These are phyloP conservation scores for Macrotus californicus DNA, from an alignment of 2,113 vertebrate genomes.

Conservation along the genomic window DNA sequence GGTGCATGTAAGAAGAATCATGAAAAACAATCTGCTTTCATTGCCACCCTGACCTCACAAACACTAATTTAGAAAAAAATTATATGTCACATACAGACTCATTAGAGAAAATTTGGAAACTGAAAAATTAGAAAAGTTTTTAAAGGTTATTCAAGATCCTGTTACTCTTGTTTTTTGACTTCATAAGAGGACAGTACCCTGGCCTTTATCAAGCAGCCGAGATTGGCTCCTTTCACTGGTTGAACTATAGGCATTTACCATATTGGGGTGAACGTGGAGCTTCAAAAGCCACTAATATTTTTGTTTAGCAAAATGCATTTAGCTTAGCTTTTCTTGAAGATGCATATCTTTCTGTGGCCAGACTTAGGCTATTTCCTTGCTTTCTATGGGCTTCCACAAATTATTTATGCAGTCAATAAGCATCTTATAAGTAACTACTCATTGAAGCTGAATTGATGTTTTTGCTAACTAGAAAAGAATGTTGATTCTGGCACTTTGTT, in stretches of 20 bases:
- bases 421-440: not conserved
- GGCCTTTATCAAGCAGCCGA: not conserved
- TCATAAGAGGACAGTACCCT: not conserved
- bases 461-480: constrained; percentile 33
- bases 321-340: constrained; percentile 37
- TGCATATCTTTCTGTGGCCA: not conserved
- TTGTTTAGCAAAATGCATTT: constrained; percentile 34
- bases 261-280: not conserved
- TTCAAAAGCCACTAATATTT: not conserved
- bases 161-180: not conserved
- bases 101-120: not conserved
- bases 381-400: not conserved
- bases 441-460: not conserved
- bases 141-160: not conserved
- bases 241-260: not conserved
- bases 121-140: not conserved
- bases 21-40: not conserved
- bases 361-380: not conserved
- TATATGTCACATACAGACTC: not conserved
- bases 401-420: not conserved
- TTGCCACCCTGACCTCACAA: not conserved
- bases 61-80: not conserved
- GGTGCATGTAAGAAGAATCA: not conserved
- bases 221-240: not conserved
- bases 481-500: constrained; percentile 11